phyloP scores from a whole-genome alignment of 1,140 invertebrate genomes.

The Hyposmocoma kahamanoa region DNA sequence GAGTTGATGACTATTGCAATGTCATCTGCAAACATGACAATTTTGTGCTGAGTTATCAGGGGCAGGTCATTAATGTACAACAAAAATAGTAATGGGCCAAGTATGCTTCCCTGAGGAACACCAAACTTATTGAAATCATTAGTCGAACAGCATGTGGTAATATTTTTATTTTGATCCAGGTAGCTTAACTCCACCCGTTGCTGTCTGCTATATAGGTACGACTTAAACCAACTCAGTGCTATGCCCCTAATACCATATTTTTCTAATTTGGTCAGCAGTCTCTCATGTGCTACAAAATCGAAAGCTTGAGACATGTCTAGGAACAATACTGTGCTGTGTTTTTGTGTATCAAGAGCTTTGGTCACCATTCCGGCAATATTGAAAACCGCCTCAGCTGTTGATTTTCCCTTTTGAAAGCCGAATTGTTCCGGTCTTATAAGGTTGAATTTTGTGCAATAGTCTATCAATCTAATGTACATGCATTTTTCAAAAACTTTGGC shows the following conservation, averaged over 20 bases:
- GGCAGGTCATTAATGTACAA: neutral
- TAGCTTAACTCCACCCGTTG: neutral
- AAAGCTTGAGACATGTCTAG: neutral
- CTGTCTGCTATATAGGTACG: neutral
- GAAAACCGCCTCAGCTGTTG: neutral
- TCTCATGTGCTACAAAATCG: neutral
- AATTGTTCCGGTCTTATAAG: neutral
- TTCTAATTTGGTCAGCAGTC: neutral
- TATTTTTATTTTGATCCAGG: neutral
- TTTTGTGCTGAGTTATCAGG: neutral
- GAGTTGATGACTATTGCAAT: neutral
- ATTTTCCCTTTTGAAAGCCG: slow-evolving; percentile 1
- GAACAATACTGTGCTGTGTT: neutral
- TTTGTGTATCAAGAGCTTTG: neutral
- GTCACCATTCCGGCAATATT: neutral
- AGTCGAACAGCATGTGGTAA: neutral
- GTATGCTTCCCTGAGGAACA: slow-evolving; percentile 1
- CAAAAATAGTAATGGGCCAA: neutral
- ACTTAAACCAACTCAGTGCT: neutral
- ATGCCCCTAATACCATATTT: neutral
- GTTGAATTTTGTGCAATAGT: neutral
- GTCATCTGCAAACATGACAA: neutral
- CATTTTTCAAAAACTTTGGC: neutral
- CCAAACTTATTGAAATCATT: neutral
- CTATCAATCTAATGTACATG: too few species aligned